Conservation (phyloP, 2,113 vertebrate genomes). For the Plectropomus leopardus region DNA sequence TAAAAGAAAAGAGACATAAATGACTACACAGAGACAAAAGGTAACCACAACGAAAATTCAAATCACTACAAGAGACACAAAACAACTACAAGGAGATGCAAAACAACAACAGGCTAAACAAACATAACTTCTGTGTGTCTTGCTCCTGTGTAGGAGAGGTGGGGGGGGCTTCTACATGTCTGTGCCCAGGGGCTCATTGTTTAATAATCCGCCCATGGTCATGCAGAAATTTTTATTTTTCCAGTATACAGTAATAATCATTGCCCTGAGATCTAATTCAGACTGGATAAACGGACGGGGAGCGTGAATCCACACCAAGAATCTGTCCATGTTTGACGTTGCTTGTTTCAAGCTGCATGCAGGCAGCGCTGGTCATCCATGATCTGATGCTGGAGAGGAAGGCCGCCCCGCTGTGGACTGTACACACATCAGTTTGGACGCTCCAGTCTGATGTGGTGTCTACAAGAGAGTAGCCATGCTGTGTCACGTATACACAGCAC, state of each 20-base stretch:
- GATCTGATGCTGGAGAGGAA: conserved; percentile 64
- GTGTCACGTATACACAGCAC: conserved; percentile 69
- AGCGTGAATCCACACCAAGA: conserved; percentile 3
- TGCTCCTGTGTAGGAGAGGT: too few species aligned
- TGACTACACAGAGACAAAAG: too few species aligned
- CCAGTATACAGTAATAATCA: conserved; percentile 1
- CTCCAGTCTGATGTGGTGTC: conserved; percentile 66
- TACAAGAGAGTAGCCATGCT: conserved; percentile 69
- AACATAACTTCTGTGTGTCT: too few species aligned
- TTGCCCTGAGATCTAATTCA: conserved; percentile 39
- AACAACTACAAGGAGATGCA: too few species aligned
- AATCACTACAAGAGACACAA: too few species aligned
- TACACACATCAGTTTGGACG: conserved; percentile 66
- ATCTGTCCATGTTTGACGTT: conserved; percentile 57
- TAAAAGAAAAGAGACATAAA: too few species aligned
- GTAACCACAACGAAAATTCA: too few species aligned
- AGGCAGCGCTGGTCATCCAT: conserved; percentile 29
- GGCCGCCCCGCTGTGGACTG: conserved; percentile 58
- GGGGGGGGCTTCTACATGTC: too few species aligned
- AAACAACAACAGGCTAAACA: too few species aligned
- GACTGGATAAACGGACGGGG: conserved; percentile 33
- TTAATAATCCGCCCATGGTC: too few species aligned
- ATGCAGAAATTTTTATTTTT: not conserved
- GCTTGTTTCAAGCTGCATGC: conserved; percentile 58
- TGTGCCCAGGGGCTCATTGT: too few species aligned